These are phyloP conservation scores for Tretioscincus oriximinensis DNA, from an alignment of 2,113 vertebrate genomes.

Conservation along the genomic window DNA sequence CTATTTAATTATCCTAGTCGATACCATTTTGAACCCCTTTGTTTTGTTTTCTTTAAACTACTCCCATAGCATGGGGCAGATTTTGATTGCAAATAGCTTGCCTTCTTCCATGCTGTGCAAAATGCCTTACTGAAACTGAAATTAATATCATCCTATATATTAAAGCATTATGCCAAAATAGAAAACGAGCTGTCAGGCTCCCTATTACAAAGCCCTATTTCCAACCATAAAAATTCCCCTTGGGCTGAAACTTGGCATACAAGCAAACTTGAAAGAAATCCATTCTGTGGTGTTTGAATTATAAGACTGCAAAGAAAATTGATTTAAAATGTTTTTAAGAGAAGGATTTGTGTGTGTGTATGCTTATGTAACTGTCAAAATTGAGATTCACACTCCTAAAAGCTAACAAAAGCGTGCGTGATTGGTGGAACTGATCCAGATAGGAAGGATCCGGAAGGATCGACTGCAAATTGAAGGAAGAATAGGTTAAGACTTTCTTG, in stretches of 20 bases:
- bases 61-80: conserved; percentile 36
- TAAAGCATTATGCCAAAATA: conserved; percentile 43
- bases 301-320: conserved; percentile 53
- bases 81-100: conserved; percentile 42
- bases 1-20: no score
- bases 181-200: conserved; percentile 56
- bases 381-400: neutral
- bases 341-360: neutral
- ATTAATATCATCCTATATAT: conserved; percentile 43
- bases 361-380: conserved; percentile 39
- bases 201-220: conserved; percentile 56
- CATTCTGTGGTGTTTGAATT: conserved; percentile 62
- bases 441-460: neutral
- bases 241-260: conserved; percentile 43
- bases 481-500: no score
- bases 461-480: neutral
- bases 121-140: conserved; percentile 46
- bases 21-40: no score
- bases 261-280: conserved; percentile 61
- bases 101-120: conserved; percentile 42
- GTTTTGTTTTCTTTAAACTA: no score
- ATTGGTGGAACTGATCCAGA: neutral
- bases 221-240: conserved; percentile 41
- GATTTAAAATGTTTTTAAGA: conserved; percentile 49
- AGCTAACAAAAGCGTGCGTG: no score